Evolutionary conservation across 2,888 invertebrate genomes (phyloP).

Genomic region (Heliconius aoede): DNA sequence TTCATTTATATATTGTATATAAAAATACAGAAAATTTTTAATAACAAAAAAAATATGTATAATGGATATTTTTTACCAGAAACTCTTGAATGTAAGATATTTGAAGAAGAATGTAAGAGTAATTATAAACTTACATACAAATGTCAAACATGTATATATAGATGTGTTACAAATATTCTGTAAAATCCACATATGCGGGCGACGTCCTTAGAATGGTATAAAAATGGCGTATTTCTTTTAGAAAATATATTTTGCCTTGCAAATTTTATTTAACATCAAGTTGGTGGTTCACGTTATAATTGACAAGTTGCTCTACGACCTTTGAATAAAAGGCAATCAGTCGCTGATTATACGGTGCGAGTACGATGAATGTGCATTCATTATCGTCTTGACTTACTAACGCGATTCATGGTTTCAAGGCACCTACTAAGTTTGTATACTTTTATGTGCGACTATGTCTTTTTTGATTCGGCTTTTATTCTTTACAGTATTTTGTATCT

Average conservation of each 20-base stretch:
- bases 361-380: constrained; percentile 36
- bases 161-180: no score
- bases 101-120: no score
- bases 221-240: not conserved
- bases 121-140: no score
- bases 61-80: no score
- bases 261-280: constrained; percentile 6
- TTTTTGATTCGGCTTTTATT: no score
- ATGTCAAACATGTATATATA: no score
- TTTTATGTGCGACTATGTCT: not conserved
- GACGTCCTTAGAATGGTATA: not conserved
- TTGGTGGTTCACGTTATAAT: constrained; percentile 6
- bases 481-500: no score
- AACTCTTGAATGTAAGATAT: no score
- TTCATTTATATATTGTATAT: no score
- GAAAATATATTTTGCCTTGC: not conserved
- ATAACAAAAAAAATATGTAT: no score
- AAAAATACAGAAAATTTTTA: no score
- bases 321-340: constrained; percentile 29
- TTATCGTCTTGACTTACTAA: constrained; percentile 35
- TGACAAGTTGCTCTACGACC: constrained; percentile 21
- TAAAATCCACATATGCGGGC: no score
- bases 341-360: constrained; percentile 23
- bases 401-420: constrained; percentile 21
- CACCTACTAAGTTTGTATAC: not conserved